A percentile compares a stretch with the other conserved stretches of the same genome.
Conservation (phyloP, 2,797 vertebrate genomes). For the Loriculus beryllinus region DNA sequence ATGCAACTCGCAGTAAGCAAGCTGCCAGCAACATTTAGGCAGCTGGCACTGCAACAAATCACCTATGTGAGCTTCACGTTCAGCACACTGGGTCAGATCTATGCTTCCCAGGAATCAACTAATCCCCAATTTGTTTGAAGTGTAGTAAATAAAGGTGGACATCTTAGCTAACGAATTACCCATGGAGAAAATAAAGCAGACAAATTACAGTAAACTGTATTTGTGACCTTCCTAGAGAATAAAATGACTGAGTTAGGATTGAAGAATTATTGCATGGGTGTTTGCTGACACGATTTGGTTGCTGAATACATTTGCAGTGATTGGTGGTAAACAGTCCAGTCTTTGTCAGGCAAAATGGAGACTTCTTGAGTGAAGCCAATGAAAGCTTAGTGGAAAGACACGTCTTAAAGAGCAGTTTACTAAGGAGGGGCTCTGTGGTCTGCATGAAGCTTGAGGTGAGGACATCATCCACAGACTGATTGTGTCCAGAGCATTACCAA, state of each 20-base stretch:
- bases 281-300: neutral
- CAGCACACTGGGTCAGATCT: neutral
- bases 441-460: neutral
- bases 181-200: slow-evolving; percentile 15
- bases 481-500: neutral
- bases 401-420: neutral
- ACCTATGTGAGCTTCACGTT: neutral
- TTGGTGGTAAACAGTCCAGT: neutral
- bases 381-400: neutral
- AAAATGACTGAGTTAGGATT: neutral
- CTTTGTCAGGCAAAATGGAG: neutral
- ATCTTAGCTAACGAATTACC: slow-evolving; percentile 2
- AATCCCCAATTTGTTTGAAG: neutral
- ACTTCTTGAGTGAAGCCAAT: neutral
- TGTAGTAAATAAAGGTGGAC: neutral
- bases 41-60: neutral
- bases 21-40: neutral
- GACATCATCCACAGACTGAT: neutral
- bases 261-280: neutral
- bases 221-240: neutral
- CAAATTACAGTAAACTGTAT: neutral
- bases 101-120: neutral
- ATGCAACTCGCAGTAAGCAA: neutral
- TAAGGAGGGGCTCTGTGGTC: neutral
- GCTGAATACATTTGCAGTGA: neutral